Conservation (phyloP, 1,140 invertebrate genomes). For the Pseudoatta argentina region DNA sequence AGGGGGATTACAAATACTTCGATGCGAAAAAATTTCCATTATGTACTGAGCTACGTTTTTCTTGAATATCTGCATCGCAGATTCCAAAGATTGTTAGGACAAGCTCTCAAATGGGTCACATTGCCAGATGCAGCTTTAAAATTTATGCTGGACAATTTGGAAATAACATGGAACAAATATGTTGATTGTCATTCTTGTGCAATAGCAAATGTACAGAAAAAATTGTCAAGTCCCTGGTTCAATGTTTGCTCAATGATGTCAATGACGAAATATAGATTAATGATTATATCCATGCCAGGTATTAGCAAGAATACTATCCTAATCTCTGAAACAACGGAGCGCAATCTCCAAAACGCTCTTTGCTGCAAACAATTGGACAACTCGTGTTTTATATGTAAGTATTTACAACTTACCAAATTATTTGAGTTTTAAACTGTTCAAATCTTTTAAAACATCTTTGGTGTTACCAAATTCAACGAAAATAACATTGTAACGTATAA, state of each 20-base stretch:
- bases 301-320: conserved; percentile 82
- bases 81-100: conserved; percentile 69
- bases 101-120: conserved; percentile 63
- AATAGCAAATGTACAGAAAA: conserved; percentile 68
- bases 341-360: conserved; percentile 84
- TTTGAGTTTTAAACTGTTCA: conserved; percentile 16
- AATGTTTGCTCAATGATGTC: conserved; percentile 77
- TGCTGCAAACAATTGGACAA: conserved; percentile 40
- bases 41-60: conserved; percentile 66
- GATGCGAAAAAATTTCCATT: conserved; percentile 57
- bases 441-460: neutral
- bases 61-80: conserved; percentile 72
- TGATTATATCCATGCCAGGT: conserved; percentile 80
- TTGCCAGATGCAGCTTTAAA: conserved; percentile 75
- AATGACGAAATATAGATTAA: conserved; percentile 81
- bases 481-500: neutral
- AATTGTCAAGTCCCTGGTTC: conserved; percentile 71
- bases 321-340: conserved; percentile 85
- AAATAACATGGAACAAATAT: conserved; percentile 63
- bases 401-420: conserved; percentile 6
- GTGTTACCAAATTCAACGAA: neutral
- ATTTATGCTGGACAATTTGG: conserved; percentile 56
- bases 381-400: conserved; percentile 79
- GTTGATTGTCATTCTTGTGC: conserved; percentile 77
- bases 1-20: conserved; percentile 59